Evolutionary conservation across 2,797 vertebrate species (phyloP), one percentile per base, ranked within the genome.

Genomic region (Florisuga fusca): DNA sequence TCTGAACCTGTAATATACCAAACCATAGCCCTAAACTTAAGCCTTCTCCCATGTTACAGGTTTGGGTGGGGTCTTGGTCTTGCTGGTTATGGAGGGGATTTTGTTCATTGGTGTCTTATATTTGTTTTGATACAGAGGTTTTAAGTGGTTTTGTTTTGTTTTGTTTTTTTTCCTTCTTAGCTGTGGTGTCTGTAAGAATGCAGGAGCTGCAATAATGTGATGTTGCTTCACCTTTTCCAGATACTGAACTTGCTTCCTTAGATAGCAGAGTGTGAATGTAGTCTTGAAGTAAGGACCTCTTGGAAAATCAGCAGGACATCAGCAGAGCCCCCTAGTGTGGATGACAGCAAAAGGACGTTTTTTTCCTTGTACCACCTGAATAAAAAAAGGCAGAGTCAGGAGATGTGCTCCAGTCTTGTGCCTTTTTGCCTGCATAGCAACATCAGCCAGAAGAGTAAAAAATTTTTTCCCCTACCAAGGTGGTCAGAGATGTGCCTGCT

Each of bases 1-100:
- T 94, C 59, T 54, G 85, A 88, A 94, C 94, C 87, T 93, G 96
- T 89, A 77, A 80, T 93, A 94, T 77, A 59, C 29, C 81, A 89
- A 89, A 93, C 10, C 1, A 0, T 68, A 51, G 51, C 58, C 34
- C 14, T 77, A 55, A 90, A 68, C 66, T 89, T 91, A 48, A 78
- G 22, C 63, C 73, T 84, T 62, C 50, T 94, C 19, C 41, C 9
- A 3, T 66, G 51, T 85, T 54, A 75, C 16, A 93, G 55, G 53
- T 92, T 68, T 53, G 34, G 9, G 29, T 78, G 31, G 14, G 36
- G 18, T 77, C 27, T 23, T 50, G 33, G 11, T 80, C n/a, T 62
- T 77, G 27, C 62, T 86, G 29, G 77, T 66, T 58, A 8, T 3
- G 3, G 17, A 62, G 20, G 12, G 13, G 2, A 0, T 51, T 93